These are phyloP conservation scores for Paramisgurnus dabryanus DNA, from an alignment of 2,113 vertebrate genomes.

Conservation along the genomic window DNA sequence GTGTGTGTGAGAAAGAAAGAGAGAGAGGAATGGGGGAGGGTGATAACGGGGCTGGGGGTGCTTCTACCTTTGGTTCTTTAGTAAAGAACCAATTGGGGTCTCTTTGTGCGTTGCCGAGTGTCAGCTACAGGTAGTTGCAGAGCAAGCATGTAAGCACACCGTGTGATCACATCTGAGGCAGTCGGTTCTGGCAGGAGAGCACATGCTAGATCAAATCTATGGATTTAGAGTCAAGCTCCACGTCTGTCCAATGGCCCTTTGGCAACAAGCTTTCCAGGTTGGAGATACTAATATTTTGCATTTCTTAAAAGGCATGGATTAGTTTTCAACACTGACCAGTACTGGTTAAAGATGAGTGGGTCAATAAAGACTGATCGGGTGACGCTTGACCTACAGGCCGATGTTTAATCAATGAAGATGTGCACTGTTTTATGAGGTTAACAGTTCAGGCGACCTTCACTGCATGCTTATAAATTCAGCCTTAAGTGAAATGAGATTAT, in stretches of 20 bases:
- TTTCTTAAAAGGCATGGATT: not conserved
- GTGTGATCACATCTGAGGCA: slow-evolving; percentile 3
- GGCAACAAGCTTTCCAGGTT: not conserved
- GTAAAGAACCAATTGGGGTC: slow-evolving; percentile 14
- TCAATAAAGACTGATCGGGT: slow-evolving; percentile 28
- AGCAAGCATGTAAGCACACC: not conserved
- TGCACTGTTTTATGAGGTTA: slow-evolving; percentile 59
- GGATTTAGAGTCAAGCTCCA: slow-evolving; percentile 12
- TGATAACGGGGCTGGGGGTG: slow-evolving; percentile 42
- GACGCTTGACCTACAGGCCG: slow-evolving; percentile 27
- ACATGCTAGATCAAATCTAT: not conserved
- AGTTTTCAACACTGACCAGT: not conserved
- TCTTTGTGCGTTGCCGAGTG: slow-evolving; percentile 27
- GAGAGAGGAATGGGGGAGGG: slow-evolving; percentile 36
- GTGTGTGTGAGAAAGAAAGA: slow-evolving; percentile 57
- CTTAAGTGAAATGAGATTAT: slow-evolving; percentile 56
- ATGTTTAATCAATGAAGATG: slow-evolving; percentile 49
- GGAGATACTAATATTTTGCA: not conserved
- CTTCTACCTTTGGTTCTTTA: slow-evolving; percentile 44
- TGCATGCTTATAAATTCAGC: slow-evolving; percentile 58
- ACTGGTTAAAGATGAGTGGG: not conserved
- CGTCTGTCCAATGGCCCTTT: too few species aligned
- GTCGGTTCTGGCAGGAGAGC: not conserved
- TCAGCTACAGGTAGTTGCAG: slow-evolving; percentile 55
- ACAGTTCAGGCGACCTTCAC: slow-evolving; percentile 60